A percentile compares a stretch with the other conserved stretches of the same genome.
Evolutionary conservation across 1,140 invertebrate genomes (phyloP).

Genomic region (Phymorhynchus buccinoides): DNA sequence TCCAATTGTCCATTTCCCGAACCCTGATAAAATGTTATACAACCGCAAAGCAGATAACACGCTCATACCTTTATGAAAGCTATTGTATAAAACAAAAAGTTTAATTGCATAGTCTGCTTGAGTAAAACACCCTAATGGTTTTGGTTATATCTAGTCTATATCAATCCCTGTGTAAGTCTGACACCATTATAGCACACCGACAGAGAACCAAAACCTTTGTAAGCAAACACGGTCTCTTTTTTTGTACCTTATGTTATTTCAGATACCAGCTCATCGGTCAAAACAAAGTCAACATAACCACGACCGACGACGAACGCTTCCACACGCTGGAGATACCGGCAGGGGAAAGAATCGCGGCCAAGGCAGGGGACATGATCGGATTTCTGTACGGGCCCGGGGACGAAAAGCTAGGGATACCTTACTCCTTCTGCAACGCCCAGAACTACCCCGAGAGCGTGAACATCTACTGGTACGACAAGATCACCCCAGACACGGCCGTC

Average conservation of each 20-base stretch:
- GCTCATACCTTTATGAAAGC: too few relatives aligned
- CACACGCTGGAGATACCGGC: not conserved
- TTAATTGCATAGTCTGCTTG: too few relatives aligned
- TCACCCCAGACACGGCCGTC: not conserved
- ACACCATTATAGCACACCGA: too few relatives aligned
- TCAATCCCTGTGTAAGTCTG: too few relatives aligned
- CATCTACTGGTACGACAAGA: not conserved
- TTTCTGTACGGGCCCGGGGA: not conserved
- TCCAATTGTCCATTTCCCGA: too few relatives aligned
- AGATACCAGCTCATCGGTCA: conserved; percentile 3
- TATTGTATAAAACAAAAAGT: too few relatives aligned
- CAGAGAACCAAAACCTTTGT: too few relatives aligned
- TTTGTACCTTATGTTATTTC: not conserved
- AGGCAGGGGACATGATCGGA: not conserved
- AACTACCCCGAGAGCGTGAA: not conserved
- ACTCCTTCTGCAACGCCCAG: not conserved
- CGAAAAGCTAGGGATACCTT: not conserved
- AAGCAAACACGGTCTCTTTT: too few relatives aligned
- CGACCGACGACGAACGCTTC: not conserved
- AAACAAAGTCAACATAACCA: not conserved
- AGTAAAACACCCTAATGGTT: too few relatives aligned
- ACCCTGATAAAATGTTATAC: too few relatives aligned
- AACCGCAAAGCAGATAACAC: too few relatives aligned
- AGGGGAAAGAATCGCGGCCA: not conserved
- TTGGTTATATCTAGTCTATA: too few relatives aligned